Conservation (phyloP, 1,140 invertebrate species). For the Drosophila kepulauana region DNA sequence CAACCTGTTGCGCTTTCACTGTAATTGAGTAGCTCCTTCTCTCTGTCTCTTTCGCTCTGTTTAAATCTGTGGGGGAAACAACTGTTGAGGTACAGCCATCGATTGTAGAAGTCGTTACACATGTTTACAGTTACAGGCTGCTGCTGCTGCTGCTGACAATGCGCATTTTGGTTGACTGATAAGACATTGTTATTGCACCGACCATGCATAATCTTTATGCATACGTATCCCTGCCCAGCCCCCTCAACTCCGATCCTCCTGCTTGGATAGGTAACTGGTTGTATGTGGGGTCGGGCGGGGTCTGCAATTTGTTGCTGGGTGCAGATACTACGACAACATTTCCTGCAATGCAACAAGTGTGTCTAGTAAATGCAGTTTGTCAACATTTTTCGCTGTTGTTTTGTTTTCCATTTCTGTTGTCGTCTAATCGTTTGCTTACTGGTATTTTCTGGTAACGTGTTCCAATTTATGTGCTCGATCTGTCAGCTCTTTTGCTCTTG, state of each 20-base stretch:
- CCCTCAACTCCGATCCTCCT: neutral
- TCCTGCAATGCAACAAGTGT: slow-evolving; percentile 32
- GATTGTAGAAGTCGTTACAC: slow-evolving; percentile 27
- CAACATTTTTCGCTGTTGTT: slow-evolving; percentile 40
- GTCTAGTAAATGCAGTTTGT: slow-evolving; percentile 44
- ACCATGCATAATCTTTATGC: slow-evolving; percentile 23
- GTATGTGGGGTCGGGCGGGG: neutral
- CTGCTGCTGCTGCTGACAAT: slow-evolving; percentile 6
- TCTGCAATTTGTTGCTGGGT: slow-evolving; percentile 8
- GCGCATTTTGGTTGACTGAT: slow-evolving; percentile 24
- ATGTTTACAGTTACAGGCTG: slow-evolving; percentile 41
- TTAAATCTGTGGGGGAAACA: no score
- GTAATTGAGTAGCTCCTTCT: slow-evolving; percentile 32
- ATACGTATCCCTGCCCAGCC: slow-evolving; percentile 1
- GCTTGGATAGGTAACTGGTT: slow-evolving; percentile 6
- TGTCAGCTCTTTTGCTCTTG: slow-evolving; percentile 19
- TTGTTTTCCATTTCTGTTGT: slow-evolving; percentile 32
- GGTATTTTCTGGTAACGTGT: slow-evolving; percentile 44
- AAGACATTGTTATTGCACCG: slow-evolving; percentile 25
- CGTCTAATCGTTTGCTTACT: slow-evolving; percentile 32
- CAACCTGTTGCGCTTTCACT: slow-evolving; percentile 49
- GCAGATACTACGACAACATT: slow-evolving; percentile 20
- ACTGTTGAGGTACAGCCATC: slow-evolving; percentile 12
- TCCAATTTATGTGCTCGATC: slow-evolving; percentile 16
- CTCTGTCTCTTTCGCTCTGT: neutral